Conservation (phyloP, 2,113 vertebrate genomes). For the Tapirus terrestris region DNA sequence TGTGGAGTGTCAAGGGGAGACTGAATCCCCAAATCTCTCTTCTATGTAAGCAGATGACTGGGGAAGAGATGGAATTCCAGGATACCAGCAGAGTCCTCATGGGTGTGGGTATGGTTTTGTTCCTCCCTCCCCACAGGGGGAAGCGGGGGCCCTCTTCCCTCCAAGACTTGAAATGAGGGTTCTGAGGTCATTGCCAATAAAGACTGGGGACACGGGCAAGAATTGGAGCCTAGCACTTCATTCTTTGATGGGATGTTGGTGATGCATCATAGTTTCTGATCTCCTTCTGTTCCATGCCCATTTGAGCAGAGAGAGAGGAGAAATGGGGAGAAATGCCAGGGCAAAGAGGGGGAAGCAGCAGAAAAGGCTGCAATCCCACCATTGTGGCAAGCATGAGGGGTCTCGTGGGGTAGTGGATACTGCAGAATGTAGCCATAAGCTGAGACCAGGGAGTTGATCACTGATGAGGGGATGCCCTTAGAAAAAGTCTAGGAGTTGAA, state of each 20-base stretch:
- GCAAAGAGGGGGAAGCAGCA: not conserved
- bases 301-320: not conserved
- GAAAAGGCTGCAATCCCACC: not conserved
- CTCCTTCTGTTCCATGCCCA: not conserved
- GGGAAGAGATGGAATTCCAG: not conserved
- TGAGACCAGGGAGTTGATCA: not conserved
- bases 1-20: not conserved
- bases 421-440: not conserved
- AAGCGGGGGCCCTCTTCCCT: not conserved
- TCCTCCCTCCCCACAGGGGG: no score
- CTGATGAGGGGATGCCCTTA: not conserved
- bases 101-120: not conserved
- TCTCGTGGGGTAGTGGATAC: not conserved
- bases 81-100: not conserved
- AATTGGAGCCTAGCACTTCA: no score
- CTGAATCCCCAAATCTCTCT: not conserved
- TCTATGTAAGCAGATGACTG: not conserved
- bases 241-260: not conserved
- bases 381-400: no score
- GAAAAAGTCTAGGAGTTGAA: not conserved
- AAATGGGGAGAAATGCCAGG: not conserved
- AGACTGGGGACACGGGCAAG: rapidly evolving
- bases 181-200: not conserved
- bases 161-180: not conserved
- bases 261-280: not conserved